Conservation (phyloP, 2,113 vertebrate genomes). For the Myrmecophaga tridactyla region DNA sequence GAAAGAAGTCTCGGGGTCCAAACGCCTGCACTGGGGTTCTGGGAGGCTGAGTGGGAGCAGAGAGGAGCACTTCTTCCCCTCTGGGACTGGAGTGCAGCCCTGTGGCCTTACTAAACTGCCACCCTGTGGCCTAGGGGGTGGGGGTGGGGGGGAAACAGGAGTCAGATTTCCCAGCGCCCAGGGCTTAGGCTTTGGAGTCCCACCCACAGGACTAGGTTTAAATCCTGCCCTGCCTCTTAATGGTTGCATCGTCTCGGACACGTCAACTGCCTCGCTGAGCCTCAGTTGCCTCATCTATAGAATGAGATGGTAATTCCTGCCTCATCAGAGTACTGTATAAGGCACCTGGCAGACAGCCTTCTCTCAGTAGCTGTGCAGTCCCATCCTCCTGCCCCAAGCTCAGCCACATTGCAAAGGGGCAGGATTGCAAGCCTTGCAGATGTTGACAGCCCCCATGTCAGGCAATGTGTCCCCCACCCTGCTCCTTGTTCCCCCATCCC, state of each 20-base stretch:
- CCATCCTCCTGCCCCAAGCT: not conserved
- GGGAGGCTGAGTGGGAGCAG: not conserved
- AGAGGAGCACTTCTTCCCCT: not conserved
- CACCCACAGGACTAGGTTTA: not conserved
- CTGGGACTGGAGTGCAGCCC: not conserved
- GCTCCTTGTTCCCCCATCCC: not conserved
- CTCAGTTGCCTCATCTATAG: not conserved
- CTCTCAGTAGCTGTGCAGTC: not conserved
- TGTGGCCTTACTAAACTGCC: not conserved
- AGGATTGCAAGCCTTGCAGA: not conserved
- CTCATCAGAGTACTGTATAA: not conserved
- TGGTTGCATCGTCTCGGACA: not conserved
- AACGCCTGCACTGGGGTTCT: not conserved
- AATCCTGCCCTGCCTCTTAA: not conserved
- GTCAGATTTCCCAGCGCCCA: not conserved
- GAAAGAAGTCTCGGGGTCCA: not conserved
- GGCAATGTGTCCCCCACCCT: not conserved
- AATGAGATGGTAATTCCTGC: not conserved
- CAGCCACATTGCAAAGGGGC: not conserved
- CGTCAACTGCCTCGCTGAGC: not conserved
- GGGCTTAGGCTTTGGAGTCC: not conserved
- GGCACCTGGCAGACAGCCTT: accelerated
- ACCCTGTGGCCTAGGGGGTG: not conserved
- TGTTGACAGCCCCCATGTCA: not conserved
- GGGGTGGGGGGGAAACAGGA: not conserved